Evolutionary conservation across 2,888 invertebrate species (phyloP), one percentile per base, ranked within the genome.

Genomic region (Archips crataeganus): DNA sequence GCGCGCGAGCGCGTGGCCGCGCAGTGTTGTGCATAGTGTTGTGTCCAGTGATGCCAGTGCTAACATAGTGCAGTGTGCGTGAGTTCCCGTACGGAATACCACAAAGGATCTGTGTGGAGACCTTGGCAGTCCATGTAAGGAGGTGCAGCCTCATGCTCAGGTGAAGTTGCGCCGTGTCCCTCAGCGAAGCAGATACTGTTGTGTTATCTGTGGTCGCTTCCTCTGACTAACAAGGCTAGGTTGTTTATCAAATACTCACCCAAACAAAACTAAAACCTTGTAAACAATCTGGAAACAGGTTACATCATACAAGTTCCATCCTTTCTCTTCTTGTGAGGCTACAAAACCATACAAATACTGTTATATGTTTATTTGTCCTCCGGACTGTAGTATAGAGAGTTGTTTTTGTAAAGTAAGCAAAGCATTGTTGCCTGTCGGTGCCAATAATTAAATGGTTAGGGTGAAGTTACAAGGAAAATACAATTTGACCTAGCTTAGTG

Each of bases 11-110:
- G 64, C 34, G 62, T 13, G 63, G 59, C 69, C 57, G 68, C 51
- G 69, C 73, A 69, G 69, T 73, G 73, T 61, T 49, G 63, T 74
- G 73, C 73, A 64, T 65, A 70, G 69, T 74, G 69, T 73, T 62
- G 65, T 74, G 72, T 72, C 42, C 60, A 70, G 74, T 74, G 73
- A 73, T 73, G 74, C 65, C 60, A 70, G 74, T 70, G 69, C 51
- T 51, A 51, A 74, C 69, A 36, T 54, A 74, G 74, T 74, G 74
- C 70, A 74, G 74, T 74, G 74, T 60, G 65, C 47, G 74, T 74
- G 73, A 32, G 65, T 39, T 57, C 34, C 39, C 42, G 73, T 74
- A 60, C 60, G 6, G 62, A 60, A 70, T 67, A 64, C 61, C 64
- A 61, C 60, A 34, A 34, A n/a, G 42, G 61, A 65, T 74, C 45